These are phyloP conservation scores for Drosophila littoralis DNA, from an alignment of 1,140 invertebrate species.

Conservation along the genomic window DNA sequence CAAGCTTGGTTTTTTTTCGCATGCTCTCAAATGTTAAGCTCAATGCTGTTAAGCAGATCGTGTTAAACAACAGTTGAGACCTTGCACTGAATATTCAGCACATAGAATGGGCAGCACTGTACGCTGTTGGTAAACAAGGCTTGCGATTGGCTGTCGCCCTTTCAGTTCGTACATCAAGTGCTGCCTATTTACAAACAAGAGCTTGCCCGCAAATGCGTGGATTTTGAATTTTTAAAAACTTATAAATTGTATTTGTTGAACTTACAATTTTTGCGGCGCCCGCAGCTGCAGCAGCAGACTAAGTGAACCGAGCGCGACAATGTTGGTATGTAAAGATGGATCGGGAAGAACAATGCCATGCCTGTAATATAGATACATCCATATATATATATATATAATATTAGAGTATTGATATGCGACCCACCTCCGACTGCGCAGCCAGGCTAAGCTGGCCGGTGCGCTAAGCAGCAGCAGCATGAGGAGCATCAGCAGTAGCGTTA, in stretches of 20 bases:
- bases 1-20: no score
- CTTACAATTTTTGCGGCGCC: slow-evolving; percentile 78
- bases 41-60: no score
- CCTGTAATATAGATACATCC: slow-evolving; percentile 2
- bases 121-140: no score
- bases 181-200: neutral
- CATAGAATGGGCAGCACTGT: no score
- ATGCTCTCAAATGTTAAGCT: no score
- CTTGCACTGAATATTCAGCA: no score
- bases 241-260: neutral
- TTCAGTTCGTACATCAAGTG: neutral
- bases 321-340: slow-evolving; percentile 58
- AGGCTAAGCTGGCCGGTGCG: slow-evolving; percentile 86
- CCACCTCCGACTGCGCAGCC: slow-evolving; percentile 88
- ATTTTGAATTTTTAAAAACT: neutral
- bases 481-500: slow-evolving; percentile 87
- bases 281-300: slow-evolving; percentile 69
- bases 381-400: neutral
- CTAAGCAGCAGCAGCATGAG: slow-evolving; percentile 85
- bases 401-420: slow-evolving; percentile 48
- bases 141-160: no score
- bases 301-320: slow-evolving; percentile 53
- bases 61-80: no score
- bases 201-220: neutral
- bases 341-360: slow-evolving; percentile 63